Conservation (phyloP, 2,797 vertebrate genomes). For the Rhinoraja longicauda region DNA sequence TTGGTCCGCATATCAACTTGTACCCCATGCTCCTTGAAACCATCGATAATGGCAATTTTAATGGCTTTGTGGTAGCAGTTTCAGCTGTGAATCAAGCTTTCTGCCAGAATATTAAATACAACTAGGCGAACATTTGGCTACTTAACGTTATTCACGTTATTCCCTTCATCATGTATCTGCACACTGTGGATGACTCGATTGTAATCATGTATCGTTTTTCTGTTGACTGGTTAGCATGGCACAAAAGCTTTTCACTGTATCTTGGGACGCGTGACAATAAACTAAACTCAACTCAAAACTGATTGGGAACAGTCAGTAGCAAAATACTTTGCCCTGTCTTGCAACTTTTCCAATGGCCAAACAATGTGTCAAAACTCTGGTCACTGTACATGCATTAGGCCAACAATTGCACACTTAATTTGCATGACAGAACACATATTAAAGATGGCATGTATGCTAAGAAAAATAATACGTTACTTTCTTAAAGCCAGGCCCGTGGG, state of each 20-base stretch:
- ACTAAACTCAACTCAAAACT: too few relatives aligned
- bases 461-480: conserved; percentile 53
- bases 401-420: not conserved
- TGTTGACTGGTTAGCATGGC: too few relatives aligned
- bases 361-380: not conserved
- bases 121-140: not conserved
- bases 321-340: not conserved
- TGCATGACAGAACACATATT: not conserved
- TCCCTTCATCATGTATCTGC: too few relatives aligned
- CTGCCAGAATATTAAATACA: not conserved
- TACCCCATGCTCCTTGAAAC: too few relatives aligned
- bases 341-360: not conserved
- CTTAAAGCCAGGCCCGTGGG: conserved; percentile 52
- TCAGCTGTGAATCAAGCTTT: not conserved
- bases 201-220: too few relatives aligned
- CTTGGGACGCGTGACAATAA: too few relatives aligned
- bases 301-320: not conserved
- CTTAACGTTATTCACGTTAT: too few relatives aligned
- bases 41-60: too few relatives aligned
- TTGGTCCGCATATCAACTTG: too few relatives aligned
- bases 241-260: too few relatives aligned
- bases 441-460: not conserved
- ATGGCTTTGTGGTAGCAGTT: not conserved
- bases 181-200: too few relatives aligned
- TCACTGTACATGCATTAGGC: not conserved